These are phyloP conservation scores for Xestia xanthographa DNA, from an alignment of 2,888 invertebrate species.

Conservation along the genomic window DNA sequence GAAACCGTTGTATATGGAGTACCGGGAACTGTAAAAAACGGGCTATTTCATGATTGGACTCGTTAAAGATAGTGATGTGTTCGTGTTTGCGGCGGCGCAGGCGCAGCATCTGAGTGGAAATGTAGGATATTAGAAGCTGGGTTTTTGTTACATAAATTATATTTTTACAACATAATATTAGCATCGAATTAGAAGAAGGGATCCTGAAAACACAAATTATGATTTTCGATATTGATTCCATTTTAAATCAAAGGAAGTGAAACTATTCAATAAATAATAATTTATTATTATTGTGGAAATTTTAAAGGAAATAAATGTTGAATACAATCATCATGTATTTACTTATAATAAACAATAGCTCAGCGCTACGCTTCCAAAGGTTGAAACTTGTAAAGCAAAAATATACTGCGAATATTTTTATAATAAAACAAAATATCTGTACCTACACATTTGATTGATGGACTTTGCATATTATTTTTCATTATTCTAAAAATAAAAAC, in stretches of 20 bases:
- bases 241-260: background rate
- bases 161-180: background rate
- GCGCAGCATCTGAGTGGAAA: slow-evolving; percentile 20
- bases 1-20: slow-evolving; percentile 72
- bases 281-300: background rate
- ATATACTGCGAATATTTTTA: background rate
- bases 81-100: slow-evolving; percentile 27
- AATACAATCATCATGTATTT: background rate
- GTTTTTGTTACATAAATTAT: background rate
- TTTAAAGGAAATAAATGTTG: background rate
- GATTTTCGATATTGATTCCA: background rate
- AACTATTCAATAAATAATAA: background rate
- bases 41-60: slow-evolving; percentile 63
- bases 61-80: slow-evolving; percentile 57
- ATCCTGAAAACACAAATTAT: background rate
- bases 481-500: background rate
- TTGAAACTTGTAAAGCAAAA: background rate
- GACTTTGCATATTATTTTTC: background rate
- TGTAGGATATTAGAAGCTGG: slow-evolving; percentile 23
- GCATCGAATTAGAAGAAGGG: background rate
- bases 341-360: background rate
- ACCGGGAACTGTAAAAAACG: slow-evolving; percentile 76
- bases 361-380: background rate
- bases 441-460: background rate
- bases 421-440: background rate